Evolutionary conservation across 2,888 invertebrate genomes (phyloP), one percentile per base, ranked within the genome.

Genomic region (Ornithoptera alexandrae): DNA sequence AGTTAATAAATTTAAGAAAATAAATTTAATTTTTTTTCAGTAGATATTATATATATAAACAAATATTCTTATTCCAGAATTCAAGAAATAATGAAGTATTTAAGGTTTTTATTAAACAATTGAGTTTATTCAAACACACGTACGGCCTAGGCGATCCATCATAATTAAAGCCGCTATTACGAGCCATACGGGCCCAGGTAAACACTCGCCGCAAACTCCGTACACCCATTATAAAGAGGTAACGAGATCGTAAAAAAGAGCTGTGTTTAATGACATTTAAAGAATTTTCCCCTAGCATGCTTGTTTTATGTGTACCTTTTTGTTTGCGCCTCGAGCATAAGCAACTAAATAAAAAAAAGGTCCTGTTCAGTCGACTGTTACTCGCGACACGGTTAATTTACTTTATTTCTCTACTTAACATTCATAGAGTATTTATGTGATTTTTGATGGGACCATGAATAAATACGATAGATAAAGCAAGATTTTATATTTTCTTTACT

Each of bases 181-280:
- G 67, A 10, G 53, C 36, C 56, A 50, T 56, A 67, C 63, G 56
- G 53, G 57, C 56, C 30, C 53, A 30, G 59, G 67, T 67, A 70
- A 70, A 70, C 67, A 62, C 56, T 70, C 63, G 61, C 66, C 63
- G 63, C 53, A 50, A 24, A 65, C 56, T 57, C n/a, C 58, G 60
- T 64, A 60, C 53, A 42, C 36, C 62, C 64, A 61, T 67, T 70
- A 70, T 67, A 63, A 64, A 70, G 70, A 67, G 56, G 64, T 67
- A 61, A 64, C 70, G 62, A 64, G 64, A 64, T 60, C 53, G 67
- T 64, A 67, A 70, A 70, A 70, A 67, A 62, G 63, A 70, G 67
- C 67, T 67, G 67, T 67, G 56, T 64, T 70, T 67, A 70, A 70
- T 63, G 70, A 67, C 70, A 46, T 70, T 70, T 70, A 63, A 67